Evolutionary conservation across 2,113 vertebrate species (phyloP).

Genomic region (Gorsachius goisagi): DNA sequence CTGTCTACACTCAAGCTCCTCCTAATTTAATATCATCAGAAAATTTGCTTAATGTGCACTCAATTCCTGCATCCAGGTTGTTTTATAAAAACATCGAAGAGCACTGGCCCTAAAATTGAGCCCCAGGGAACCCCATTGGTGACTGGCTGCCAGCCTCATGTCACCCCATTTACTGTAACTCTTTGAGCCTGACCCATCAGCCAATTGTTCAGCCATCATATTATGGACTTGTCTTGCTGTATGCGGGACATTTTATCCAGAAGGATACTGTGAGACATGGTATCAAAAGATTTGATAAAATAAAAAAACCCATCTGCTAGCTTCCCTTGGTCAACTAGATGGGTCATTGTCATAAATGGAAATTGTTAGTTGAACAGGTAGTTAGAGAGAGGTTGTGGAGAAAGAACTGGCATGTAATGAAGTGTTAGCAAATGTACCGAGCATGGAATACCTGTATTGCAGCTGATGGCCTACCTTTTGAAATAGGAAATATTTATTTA

Average conservation of each 20-base stretch:
- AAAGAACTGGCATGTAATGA: background rate
- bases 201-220: background rate
- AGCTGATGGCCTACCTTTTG: background rate
- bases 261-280: background rate
- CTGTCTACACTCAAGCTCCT: background rate
- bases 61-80: fast-evolving
- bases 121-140: background rate
- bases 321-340: background rate
- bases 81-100: background rate
- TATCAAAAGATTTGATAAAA: background rate
- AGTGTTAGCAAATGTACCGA: background rate
- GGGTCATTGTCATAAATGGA: background rate
- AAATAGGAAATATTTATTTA: background rate
- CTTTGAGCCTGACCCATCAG: background rate
- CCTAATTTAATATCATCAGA: background rate
- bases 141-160: background rate
- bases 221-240: background rate
- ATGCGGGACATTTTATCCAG: background rate
- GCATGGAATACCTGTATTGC: background rate
- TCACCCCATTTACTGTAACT: background rate
- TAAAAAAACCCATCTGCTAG: background rate
- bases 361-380: background rate
- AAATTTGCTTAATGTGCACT: background rate
- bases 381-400: background rate
- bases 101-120: background rate